Base-by-base conservation (phyloP, 2,113 vertebrate genomes). In the Sebastes schlegelii region DNA sequence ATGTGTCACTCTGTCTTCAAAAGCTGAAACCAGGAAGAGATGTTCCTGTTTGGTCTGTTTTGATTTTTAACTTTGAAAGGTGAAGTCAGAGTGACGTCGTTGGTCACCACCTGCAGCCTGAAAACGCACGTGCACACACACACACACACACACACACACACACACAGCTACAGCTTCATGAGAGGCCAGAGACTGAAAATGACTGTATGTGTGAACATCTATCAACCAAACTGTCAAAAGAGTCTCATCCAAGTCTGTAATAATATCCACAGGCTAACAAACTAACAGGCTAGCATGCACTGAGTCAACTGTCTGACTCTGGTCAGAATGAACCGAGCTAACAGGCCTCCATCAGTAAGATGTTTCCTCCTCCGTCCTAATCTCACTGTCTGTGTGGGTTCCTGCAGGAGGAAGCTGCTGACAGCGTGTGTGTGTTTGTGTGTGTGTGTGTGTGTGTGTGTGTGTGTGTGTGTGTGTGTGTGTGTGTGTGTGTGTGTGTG, bases 321-420 rank as follows among this genome's bases (percentile, higher is more conserved):
- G 26, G 26, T 26, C 26, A 26, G 26, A 26, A 54, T 54, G 52
- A 19, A 54, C 51, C 51, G 19, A 54, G 6, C 48, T 49, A 26
- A 26, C 26, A 26, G 26, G 26, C 26, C 26, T 26, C 26, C 26
- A 26, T 26, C 26, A 26, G 2, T 26, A 2, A 26, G 26, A 26
- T 26, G 12, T 49, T 55, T 55, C 52, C 54, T 21, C 7, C 19
- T 55, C 54, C 7, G 54, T 13, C 21, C 19, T 79, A 71, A 71
- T 71, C 48, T 54, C n/a, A 14, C 7, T 46, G 34, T 62, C 8
- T 60, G 64, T 79, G 52, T 54, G 14, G 6, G 13, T 71, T 79
- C 66, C 77, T 79, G 77, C 66, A 79, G 55, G 17, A 69, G 55
- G 77, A 79, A 79, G 46, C 8, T 26, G 26, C 26, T 26, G 26